A percentile compares a stretch with the other conserved stretches of the same genome.
phyloP scores from a whole-genome alignment of 2,888 invertebrate genomes.

The Microplitis manilae region DNA sequence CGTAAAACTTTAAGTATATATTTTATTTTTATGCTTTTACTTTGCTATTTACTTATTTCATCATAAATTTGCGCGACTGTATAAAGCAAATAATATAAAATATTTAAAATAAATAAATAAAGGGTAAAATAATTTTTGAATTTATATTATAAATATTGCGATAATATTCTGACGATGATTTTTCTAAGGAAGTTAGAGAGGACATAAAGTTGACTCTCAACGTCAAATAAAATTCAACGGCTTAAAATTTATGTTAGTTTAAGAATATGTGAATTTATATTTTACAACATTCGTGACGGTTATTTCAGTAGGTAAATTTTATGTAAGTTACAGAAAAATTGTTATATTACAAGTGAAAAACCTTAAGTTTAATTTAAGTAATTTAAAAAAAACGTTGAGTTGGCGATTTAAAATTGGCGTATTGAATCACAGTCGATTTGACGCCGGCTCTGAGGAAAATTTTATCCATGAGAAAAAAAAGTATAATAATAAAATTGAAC shows the following conservation, averaged over 20 bases:
- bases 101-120: not conserved
- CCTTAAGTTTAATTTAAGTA: not conserved
- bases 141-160: no score
- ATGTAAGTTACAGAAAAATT: slow-evolving; percentile 3
- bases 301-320: not conserved
- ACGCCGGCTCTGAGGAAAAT: not conserved
- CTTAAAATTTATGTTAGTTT: not conserved
- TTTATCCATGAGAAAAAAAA: slow-evolving; percentile 15
- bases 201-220: not conserved
- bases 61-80: not conserved
- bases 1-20: not conserved
- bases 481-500: not conserved
- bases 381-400: slow-evolving; percentile 8
- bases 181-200: not conserved
- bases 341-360: slow-evolving; percentile 14
- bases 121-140: no score
- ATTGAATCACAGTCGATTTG: slow-evolving; percentile 21
- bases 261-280: not conserved
- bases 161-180: no score
- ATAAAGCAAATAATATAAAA: not conserved
- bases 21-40: not conserved
- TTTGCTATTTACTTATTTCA: not conserved
- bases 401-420: slow-evolving; percentile 11
- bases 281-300: not conserved
- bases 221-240: not conserved